A percentile compares a stretch with the other conserved stretches of the same genome.
phyloP scores from a whole-genome alignment of 2,797 vertebrate species.

The Lithobates sylvaticus region DNA sequence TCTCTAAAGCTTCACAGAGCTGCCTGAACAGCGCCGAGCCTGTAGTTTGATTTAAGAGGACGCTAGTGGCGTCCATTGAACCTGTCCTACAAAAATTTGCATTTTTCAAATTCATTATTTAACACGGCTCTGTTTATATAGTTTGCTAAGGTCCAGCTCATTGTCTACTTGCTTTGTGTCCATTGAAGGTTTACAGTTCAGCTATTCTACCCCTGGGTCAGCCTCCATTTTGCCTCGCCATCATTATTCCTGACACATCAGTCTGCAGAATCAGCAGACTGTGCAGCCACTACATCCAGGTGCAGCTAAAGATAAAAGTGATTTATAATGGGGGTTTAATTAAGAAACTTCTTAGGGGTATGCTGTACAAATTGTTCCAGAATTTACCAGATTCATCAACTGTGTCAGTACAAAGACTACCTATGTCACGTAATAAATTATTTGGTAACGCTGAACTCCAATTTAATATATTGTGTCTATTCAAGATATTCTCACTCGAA shows the following conservation, averaged over 20 bases:
- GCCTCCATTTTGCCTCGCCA: neutral
- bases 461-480: neutral
- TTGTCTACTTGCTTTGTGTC: slow-evolving; percentile 1
- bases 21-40: slow-evolving; percentile 9
- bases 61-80: slow-evolving; percentile 20
- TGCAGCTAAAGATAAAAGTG: slow-evolving; percentile 20
- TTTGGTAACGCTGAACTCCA: neutral
- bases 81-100: slow-evolving; percentile 18
- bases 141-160: neutral
- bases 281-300: slow-evolving; percentile 4
- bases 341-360: neutral
- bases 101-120: slow-evolving; percentile 17
- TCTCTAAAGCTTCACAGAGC: slow-evolving; percentile 15
- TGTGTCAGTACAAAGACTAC: neutral
- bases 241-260: slow-evolving; percentile 39
- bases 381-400: neutral
- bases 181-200: slow-evolving; percentile 10
- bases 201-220: neutral
- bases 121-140: neutral
- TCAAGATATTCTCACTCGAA: too few relatives aligned
- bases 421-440: neutral
- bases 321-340: neutral
- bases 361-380: neutral
- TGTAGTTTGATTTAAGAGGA: slow-evolving; percentile 19
- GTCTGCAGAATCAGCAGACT: slow-evolving; percentile 8